A percentile compares a stretch with the other conserved stretches of the same genome.
Evolutionary conservation across 2,888 invertebrate genomes (phyloP).

Genomic region (Epinotia demarniana): DNA sequence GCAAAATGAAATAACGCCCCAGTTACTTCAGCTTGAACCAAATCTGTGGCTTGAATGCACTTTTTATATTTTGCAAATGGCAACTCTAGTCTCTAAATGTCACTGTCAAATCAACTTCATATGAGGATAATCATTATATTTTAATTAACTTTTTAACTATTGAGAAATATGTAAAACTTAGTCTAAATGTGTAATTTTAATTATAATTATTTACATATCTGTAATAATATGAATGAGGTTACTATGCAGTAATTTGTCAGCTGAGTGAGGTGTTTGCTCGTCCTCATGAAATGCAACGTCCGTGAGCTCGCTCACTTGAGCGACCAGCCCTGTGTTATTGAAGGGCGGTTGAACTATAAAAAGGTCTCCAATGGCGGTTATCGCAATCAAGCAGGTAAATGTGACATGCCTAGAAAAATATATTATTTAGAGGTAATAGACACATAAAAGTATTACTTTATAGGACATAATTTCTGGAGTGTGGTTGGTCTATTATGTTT

Average conservation of each 20-base stretch:
- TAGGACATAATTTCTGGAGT: neutral
- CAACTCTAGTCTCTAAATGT: neutral
- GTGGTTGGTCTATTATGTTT: slow-evolving; percentile 4
- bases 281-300: slow-evolving; percentile 89
- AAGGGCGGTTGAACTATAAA: slow-evolving; percentile 90
- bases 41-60: neutral
- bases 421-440: neutral
- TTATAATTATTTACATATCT: neutral
- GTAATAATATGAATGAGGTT: slow-evolving; percentile 8
- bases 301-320: slow-evolving; percentile 87
- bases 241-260: neutral
- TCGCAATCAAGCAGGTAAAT: slow-evolving; percentile 76
- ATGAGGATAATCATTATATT: neutral
- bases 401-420: slow-evolving; percentile 22
- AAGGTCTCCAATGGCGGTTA: slow-evolving; percentile 84
- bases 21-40: neutral
- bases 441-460: neutral
- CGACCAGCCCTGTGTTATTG: slow-evolving; percentile 86
- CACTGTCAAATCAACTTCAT: neutral
- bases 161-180: neutral
- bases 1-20: neutral
- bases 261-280: slow-evolving; percentile 21
- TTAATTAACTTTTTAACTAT: neutral
- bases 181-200: neutral
- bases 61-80: neutral